These are phyloP conservation scores for Cheumatopsyche charites DNA, from an alignment of 1,140 invertebrate species.

Conservation along the genomic window DNA sequence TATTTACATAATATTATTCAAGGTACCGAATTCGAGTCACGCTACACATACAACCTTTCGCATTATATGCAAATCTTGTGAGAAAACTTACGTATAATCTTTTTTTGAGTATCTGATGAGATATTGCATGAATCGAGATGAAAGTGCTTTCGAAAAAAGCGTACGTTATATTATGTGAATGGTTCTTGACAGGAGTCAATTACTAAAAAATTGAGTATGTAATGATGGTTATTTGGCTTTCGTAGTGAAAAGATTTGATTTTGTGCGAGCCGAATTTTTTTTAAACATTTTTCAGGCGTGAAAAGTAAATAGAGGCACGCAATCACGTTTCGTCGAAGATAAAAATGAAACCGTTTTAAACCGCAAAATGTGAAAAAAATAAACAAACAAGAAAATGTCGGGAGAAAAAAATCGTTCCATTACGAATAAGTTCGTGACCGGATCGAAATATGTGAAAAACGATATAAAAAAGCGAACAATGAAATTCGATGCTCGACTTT, in stretches of 20 bases:
- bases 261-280: too few species aligned
- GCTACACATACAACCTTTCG: slow-evolving; percentile 11
- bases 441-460: slow-evolving; percentile 7
- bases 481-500: neutral
- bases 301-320: slow-evolving; percentile 11
- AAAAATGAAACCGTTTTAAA: slow-evolving; percentile 16
- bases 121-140: too few species aligned
- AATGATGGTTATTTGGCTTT: too few species aligned
- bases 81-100: neutral
- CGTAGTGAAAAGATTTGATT: too few species aligned
- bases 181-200: too few species aligned
- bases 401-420: too few species aligned
- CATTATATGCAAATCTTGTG: slow-evolving; percentile 5
- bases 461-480: neutral
- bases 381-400: too few species aligned
- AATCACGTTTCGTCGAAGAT: neutral
- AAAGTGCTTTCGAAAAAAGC: too few species aligned
- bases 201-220: too few species aligned
- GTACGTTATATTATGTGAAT: too few species aligned
- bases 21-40: slow-evolving; percentile 18
- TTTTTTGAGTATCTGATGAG: too few species aligned
- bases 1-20: neutral
- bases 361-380: neutral
- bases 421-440: neutral
- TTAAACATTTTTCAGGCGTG: neutral